These are phyloP conservation scores for Prunella fulvescens DNA, from an alignment of 2,113 vertebrate species.

Conservation along the genomic window DNA sequence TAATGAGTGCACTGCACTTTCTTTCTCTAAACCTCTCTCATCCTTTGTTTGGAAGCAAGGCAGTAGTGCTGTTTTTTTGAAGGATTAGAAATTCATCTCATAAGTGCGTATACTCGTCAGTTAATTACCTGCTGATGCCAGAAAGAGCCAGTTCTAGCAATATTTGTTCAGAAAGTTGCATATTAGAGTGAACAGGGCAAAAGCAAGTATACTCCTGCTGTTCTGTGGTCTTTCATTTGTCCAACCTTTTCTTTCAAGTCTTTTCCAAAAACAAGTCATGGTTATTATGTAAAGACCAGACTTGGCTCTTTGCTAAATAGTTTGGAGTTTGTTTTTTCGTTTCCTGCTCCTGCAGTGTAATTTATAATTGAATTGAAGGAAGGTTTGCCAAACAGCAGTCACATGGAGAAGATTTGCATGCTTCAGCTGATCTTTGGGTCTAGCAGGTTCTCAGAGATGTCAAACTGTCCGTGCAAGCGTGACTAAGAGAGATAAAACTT, in stretches of 20 bases:
- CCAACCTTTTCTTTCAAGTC: conserved; percentile 23
- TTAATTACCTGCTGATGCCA: neutral
- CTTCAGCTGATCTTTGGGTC: conserved; percentile 35
- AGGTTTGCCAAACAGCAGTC: conserved; percentile 26
- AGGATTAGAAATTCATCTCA: conserved; percentile 20
- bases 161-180: neutral
- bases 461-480: neutral
- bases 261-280: conserved; percentile 30
- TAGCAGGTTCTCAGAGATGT: neutral
- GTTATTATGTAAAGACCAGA: conserved; percentile 25
- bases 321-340: neutral
- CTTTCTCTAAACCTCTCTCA: neutral
- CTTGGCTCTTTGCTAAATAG: conserved; percentile 30
- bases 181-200: neutral
- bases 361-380: conserved; percentile 22
- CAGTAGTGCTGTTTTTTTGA: neutral
- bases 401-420: conserved; percentile 23
- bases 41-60: neutral
- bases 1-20: neutral
- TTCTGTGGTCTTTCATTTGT: neutral
- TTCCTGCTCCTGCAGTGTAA: neutral
- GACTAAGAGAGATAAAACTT: neutral
- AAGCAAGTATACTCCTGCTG: neutral
- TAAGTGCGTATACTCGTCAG: neutral
- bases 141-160: neutral